These are phyloP conservation scores for Caenorhabditis japonica DNA, from an alignment of 2,888 invertebrate species.

Conservation along the genomic window DNA sequence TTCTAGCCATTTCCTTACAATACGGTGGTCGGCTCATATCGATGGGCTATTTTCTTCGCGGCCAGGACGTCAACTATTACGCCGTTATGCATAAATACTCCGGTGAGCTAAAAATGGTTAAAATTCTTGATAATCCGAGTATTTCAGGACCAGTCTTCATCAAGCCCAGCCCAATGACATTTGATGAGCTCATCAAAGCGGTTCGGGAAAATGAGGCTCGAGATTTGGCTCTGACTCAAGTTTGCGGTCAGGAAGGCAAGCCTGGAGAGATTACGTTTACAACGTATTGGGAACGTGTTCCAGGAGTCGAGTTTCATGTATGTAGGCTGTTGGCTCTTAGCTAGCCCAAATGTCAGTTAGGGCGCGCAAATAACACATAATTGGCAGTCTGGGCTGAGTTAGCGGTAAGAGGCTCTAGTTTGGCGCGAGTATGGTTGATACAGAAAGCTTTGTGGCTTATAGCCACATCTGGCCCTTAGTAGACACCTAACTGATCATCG, in stretches of 20 bases:
- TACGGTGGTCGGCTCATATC: conserved; percentile 73
- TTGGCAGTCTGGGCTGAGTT: too few relatives aligned
- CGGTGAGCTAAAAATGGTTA: too few relatives aligned
- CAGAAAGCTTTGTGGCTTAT: too few relatives aligned
- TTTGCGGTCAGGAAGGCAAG: conserved; percentile 75
- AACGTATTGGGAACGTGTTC: conserved; percentile 75
- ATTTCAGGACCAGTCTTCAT: conserved; percentile 72
- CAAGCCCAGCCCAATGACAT: conserved; percentile 75
- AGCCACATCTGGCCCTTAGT: too few relatives aligned
- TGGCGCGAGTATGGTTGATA: too few relatives aligned
- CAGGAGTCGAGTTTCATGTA: conserved; percentile 71
- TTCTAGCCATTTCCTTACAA: conserved; percentile 68
- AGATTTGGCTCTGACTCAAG: conserved; percentile 74
- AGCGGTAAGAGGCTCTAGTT: too few relatives aligned
- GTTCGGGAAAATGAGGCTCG: conserved; percentile 74
- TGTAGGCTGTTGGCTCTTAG: too few relatives aligned
- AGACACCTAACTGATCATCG: too few relatives aligned
- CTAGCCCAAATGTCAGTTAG: too few relatives aligned
- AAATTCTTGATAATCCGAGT: too few relatives aligned
- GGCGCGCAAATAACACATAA: too few relatives aligned
- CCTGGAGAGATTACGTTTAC: conserved; percentile 69
- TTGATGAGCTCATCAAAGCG: conserved; percentile 71
- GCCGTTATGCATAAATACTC: conserved; percentile 75
- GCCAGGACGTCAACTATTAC: conserved; percentile 65
- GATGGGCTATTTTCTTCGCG: conserved; percentile 69